These are phyloP conservation scores for Sebastes vulpes DNA, from an alignment of 2,797 vertebrate species.

Conservation along the genomic window DNA sequence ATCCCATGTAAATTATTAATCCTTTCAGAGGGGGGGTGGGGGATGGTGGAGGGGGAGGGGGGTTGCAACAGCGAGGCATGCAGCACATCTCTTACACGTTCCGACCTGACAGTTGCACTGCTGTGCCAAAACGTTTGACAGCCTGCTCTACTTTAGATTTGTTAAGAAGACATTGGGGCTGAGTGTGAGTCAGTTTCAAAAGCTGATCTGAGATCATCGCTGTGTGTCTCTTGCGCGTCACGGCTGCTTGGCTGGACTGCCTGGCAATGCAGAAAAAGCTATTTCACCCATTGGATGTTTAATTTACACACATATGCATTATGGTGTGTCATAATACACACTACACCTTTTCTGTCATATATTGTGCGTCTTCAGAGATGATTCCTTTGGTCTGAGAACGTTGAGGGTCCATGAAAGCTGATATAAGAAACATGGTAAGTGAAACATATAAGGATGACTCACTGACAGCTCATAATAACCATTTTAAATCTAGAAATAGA, in stretches of 20 bases:
- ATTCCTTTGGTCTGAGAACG: slow-evolving; percentile 56
- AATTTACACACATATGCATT: slow-evolving; percentile 41
- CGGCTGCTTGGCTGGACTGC: slow-evolving; percentile 59
- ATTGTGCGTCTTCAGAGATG: slow-evolving; percentile 38
- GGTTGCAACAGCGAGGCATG: slow-evolving; percentile 62
- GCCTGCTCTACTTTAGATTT: slow-evolving; percentile 78
- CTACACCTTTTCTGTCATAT: slow-evolving; percentile 25
- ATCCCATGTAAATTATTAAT: slow-evolving; percentile 83
- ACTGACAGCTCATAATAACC: slow-evolving; percentile 75
- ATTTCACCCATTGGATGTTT: slow-evolving; percentile 45
- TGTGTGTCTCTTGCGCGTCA: slow-evolving; percentile 26
- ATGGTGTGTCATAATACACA: neutral
- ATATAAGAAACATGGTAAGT: slow-evolving; percentile 53
- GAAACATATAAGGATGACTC: slow-evolving; percentile 68
- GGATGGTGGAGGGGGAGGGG: neutral
- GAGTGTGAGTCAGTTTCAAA: slow-evolving; percentile 64
- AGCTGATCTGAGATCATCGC: slow-evolving; percentile 70
- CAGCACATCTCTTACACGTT: slow-evolving; percentile 69
- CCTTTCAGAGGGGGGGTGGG: slow-evolving; percentile 47
- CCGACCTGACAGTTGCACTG: slow-evolving; percentile 78
- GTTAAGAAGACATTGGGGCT: slow-evolving; percentile 70
- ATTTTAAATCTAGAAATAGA: slow-evolving; percentile 78
- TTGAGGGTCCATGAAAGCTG: slow-evolving; percentile 61
- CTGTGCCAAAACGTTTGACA: slow-evolving; percentile 81
- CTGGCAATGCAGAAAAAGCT: slow-evolving; percentile 32